Evolutionary conservation across 1,140 invertebrate species (phyloP).

Genomic region (Macrocentrus cingulum): DNA sequence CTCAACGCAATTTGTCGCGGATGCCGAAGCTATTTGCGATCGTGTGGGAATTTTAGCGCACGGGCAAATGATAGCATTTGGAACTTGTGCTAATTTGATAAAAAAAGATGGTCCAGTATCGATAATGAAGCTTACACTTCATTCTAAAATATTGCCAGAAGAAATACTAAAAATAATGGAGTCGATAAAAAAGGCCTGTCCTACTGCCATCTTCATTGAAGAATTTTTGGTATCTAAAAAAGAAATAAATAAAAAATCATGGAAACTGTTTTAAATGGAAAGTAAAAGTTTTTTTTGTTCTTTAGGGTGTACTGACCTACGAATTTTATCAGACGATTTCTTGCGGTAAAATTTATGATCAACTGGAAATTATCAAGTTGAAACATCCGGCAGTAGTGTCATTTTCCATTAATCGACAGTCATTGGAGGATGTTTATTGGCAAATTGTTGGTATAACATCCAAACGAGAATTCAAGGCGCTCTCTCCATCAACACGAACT

Average conservation of each 20-base stretch:
- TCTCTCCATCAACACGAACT: no score
- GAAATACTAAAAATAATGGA: constrained; percentile 9
- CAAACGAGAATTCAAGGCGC: constrained; percentile 17
- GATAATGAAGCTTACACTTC: constrained; percentile 59
- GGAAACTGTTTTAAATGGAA: constrained; percentile 10
- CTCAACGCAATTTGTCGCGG: constrained; percentile 62
- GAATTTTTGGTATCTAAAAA: constrained; percentile 9
- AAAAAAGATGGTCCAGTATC: constrained; percentile 69
- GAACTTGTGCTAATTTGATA: constrained; percentile 63
- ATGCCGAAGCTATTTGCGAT: constrained; percentile 66
- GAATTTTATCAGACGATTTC: constrained; percentile 23
- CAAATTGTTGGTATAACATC: no score
- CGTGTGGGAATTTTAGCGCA: constrained; percentile 65
- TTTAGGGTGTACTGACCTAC: constrained; percentile 32
- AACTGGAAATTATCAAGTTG: constrained; percentile 36
- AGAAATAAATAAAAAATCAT: constrained; percentile 8
- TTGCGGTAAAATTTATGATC: constrained; percentile 32
- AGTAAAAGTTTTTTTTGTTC: constrained; percentile 31
- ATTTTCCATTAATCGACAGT: constrained; percentile 38
- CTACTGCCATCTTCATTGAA: constrained; percentile 12
- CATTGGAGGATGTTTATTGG: constrained; percentile 38
- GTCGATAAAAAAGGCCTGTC: constrained; percentile 17
- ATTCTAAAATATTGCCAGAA: constrained; percentile 11
- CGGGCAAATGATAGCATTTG: constrained; percentile 62
- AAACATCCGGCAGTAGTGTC: constrained; percentile 34